Percentiles rank a stretch among this genome's conserved stretches.
These are phyloP conservation scores for Tetanocera ferruginea DNA, from an alignment of 2,888 invertebrate species.

Conservation along the genomic window DNA sequence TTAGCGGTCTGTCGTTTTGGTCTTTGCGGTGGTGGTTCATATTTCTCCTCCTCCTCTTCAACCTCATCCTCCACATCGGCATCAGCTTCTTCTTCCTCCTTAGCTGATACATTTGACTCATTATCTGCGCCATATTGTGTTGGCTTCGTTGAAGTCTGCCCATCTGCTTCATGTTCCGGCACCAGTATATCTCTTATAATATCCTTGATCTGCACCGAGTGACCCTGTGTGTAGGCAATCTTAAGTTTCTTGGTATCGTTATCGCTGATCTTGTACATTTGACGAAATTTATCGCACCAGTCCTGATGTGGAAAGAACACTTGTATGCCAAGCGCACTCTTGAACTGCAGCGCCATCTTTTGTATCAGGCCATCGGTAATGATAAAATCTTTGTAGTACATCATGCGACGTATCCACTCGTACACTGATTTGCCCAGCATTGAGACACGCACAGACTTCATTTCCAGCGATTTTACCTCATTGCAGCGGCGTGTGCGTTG, in stretches of 20 bases:
- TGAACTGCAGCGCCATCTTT: conserved; percentile 66
- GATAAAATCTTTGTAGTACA: conserved; percentile 66
- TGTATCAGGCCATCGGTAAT: conserved; percentile 65
- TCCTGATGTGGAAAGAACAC: conserved; percentile 65
- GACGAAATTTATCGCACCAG: conserved; percentile 66
- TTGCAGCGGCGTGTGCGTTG: conserved; percentile 63
- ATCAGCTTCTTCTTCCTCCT: conserved; percentile 1
- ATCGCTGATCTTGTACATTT: conserved; percentile 58
- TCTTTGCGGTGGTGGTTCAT: not conserved
- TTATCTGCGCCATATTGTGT: not conserved
- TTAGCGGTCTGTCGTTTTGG: conserved; percentile 18
- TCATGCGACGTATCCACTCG: conserved; percentile 68
- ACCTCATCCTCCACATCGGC: not conserved
- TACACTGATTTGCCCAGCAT: conserved; percentile 65
- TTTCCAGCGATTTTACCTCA: conserved; percentile 59
- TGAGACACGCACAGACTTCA: conserved; percentile 63
- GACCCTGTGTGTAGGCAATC: conserved; percentile 62
- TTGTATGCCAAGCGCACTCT: conserved; percentile 61
- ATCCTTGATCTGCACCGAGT: conserved; percentile 65
- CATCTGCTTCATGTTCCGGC: not conserved
- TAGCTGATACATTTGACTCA: not conserved
- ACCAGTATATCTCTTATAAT: conserved; percentile 61
- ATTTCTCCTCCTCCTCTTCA: not conserved
- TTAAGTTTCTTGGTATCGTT: conserved; percentile 61
- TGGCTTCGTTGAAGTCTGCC: not conserved